phyloP scores from a whole-genome alignment of 2,797 vertebrate species.

The Premnoplex brunnescens region DNA sequence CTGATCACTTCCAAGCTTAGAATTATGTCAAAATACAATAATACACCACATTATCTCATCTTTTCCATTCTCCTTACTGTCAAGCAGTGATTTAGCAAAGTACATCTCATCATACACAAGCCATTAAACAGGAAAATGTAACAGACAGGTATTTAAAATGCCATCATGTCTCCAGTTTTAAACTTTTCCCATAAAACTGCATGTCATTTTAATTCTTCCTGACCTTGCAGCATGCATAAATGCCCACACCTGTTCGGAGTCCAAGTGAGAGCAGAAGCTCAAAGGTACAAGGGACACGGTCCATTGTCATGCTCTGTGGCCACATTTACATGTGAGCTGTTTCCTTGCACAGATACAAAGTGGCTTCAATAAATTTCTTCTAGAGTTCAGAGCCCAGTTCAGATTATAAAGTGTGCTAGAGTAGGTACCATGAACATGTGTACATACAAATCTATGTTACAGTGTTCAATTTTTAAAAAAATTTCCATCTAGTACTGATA shows the following conservation, averaged over 20 bases:
- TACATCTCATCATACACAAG: not conserved
- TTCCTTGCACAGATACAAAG: not conserved
- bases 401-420: not conserved
- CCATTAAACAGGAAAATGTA: not conserved
- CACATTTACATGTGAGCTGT: rapidly evolving
- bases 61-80: constrained; percentile 44
- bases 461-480: not conserved
- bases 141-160: not conserved
- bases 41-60: constrained; percentile 33
- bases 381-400: not conserved
- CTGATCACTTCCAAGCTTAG: constrained; percentile 23
- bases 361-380: not conserved
- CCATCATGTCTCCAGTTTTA: not conserved
- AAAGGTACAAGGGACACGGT: not conserved
- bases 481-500: not conserved
- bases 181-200: not conserved
- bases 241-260: not conserved
- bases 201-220: not conserved
- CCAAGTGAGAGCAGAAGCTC: not conserved
- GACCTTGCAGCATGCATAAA: not conserved
- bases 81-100: constrained; percentile 15
- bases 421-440: not conserved
- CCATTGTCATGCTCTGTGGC: not conserved
- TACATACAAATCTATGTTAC: rapidly evolving
- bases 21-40: constrained; percentile 31